Evolutionary conservation across 2,888 invertebrate species (phyloP), one percentile per base, ranked within the genome.

Genomic region (Blomia tropicalis): DNA sequence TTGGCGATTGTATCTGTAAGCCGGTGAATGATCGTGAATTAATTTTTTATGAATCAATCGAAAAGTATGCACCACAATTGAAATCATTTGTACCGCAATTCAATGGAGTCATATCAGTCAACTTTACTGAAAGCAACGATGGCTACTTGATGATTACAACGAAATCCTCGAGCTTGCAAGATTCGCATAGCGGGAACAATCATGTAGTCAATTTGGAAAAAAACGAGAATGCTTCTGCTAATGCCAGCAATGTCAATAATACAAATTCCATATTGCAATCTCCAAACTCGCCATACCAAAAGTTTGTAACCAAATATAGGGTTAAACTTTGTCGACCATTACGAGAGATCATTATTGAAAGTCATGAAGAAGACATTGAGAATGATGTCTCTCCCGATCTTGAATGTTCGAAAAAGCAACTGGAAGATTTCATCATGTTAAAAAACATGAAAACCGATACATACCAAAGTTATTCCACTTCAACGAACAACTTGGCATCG

Each of bases 21-120:
- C 79, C 80, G 17, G 72, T 78, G 43, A 77, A 77, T 61, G 71
- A 74, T 14, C 70, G 78, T 64, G 80, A 80, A 69, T 73, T 76
- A 27, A 70, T 73, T 59, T 79, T 80, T 71, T 80, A 80, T 70
- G 73, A 77, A 66, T 75, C 75, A n/a, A 71, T 80, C 66, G 79
- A 80, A 1, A 25, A 27, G 17, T 56, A 23, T 31, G 56, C 32
- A 23, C 70, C 71, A 25, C 70, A 72, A 32, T 71, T 80, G 63
- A 73, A 73, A 64, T 71, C 73, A 44, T 79, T 79, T 69, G 75
- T 77, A 25, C 78, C 80, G n/a, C 72, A 75, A 63, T 79, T 75
- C 68, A 73, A 75, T 71, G 74, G 74, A 63, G 69, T 71, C 7
- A 67, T 68, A 44, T 68, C 69, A 65, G 69, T 69, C 2, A 65